Evolutionary conservation across 2,888 invertebrate genomes (phyloP).

Genomic region (Ophion ventricosus): DNA sequence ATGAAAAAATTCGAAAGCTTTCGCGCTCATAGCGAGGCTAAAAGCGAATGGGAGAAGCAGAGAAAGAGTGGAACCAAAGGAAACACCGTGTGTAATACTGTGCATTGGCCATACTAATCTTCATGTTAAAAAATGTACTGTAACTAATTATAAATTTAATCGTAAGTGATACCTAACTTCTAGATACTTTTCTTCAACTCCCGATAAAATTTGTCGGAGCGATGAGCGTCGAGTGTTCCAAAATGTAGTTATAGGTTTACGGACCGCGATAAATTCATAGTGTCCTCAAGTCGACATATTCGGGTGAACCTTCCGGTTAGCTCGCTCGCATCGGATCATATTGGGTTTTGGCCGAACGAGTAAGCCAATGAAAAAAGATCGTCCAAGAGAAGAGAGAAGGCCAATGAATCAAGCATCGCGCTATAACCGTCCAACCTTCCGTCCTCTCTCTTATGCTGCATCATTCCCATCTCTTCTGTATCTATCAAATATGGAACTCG

Average conservation of each 20-base stretch:
- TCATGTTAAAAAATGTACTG: slow-evolving; percentile 35
- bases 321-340: not conserved
- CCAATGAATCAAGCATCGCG: not conserved
- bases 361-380: slow-evolving; percentile 12
- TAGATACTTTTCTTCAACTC: slow-evolving; percentile 2
- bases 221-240: not conserved
- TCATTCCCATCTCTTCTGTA: not conserved
- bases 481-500: slow-evolving; percentile 12
- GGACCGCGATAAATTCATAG: not conserved
- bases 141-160: slow-evolving; percentile 23
- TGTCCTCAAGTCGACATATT: not conserved
- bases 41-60: not conserved
- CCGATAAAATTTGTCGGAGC: slow-evolving; percentile 7
- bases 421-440: not conserved
- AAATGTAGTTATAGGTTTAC: not conserved
- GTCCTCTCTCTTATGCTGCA: not conserved
- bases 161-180: not conserved
- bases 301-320: not conserved
- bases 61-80: slow-evolving; percentile 1
- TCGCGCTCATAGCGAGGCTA: slow-evolving; percentile 36
- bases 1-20: slow-evolving; percentile 50
- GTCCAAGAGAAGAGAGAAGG: not conserved
- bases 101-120: slow-evolving; percentile 36
- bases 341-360: not conserved
- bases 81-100: slow-evolving; percentile 25